These are phyloP conservation scores for Bovichtus diacanthus DNA, from an alignment of 2,797 vertebrate genomes.

Conservation along the genomic window DNA sequence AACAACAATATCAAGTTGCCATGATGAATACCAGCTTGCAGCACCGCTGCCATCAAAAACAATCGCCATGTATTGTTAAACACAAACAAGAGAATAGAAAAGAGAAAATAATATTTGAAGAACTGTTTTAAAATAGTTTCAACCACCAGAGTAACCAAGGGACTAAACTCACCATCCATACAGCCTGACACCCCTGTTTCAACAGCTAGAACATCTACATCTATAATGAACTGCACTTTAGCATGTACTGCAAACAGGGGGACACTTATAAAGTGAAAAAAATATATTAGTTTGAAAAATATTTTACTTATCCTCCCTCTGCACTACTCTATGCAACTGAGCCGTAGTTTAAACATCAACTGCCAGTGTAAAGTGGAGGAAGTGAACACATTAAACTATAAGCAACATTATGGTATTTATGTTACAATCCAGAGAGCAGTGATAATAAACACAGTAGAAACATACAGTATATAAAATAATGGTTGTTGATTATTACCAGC, in stretches of 20 bases:
- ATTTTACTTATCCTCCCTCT: background rate
- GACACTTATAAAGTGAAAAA: background rate
- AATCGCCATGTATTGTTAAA: background rate
- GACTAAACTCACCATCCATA: background rate
- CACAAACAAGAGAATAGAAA: background rate
- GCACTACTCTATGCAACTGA: background rate
- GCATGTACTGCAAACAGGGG: background rate
- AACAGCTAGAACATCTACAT: background rate
- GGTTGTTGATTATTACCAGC: conserved; percentile 8
- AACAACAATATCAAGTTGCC: background rate
- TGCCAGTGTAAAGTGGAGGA: background rate
- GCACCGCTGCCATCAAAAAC: background rate
- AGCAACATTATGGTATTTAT: background rate
- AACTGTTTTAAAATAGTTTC: too few species aligned
- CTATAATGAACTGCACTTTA: too few species aligned
- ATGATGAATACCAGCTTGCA: background rate
- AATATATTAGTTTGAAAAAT: background rate
- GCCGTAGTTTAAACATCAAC: background rate
- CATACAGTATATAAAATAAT: background rate
- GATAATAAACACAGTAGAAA: background rate
- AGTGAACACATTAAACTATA: background rate
- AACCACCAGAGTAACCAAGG: too few species aligned
- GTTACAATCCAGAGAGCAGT: background rate
- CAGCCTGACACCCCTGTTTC: background rate
- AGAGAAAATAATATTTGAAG: too few species aligned